Evolutionary conservation across 2,888 invertebrate genomes (phyloP).

Genomic region (Oxyscelio sp.): DNA sequence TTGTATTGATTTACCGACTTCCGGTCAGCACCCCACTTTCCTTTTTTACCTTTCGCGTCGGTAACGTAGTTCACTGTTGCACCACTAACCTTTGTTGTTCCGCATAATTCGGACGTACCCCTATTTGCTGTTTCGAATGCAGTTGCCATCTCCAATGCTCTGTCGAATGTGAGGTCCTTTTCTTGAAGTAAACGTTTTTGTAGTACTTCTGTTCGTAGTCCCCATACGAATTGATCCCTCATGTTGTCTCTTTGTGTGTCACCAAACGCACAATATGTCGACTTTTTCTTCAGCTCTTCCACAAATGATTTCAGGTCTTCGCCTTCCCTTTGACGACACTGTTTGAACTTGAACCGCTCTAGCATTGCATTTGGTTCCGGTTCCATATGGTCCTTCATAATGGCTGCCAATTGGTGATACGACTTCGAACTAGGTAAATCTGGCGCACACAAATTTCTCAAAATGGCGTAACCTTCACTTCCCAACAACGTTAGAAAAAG

Average conservation of each 20-base stretch:
- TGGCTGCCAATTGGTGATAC: slow-evolving; percentile 59
- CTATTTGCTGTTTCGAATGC: slow-evolving; percentile 26
- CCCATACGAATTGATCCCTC: slow-evolving; percentile 40
- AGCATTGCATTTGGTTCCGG: slow-evolving; percentile 44
- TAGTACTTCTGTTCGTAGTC: not conserved
- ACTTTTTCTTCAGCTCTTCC: slow-evolving; percentile 80
- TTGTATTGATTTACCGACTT: no score
- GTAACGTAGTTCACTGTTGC: slow-evolving; percentile 18
- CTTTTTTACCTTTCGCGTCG: not conserved
- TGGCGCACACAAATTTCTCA: slow-evolving; percentile 75
- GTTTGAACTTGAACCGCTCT: slow-evolving; percentile 65
- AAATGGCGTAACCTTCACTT: no score
- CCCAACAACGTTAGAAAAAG: no score
- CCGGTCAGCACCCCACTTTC: not conserved
- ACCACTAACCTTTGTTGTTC: not conserved
- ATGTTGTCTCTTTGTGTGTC: slow-evolving; percentile 18
- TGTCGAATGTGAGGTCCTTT: slow-evolving; percentile 6
- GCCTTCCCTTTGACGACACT: slow-evolving; percentile 76
- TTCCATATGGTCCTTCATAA: slow-evolving; percentile 52
- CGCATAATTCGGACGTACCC: slow-evolving; percentile 33
- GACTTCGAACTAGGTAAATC: slow-evolving; percentile 57
- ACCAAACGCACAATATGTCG: slow-evolving; percentile 67
- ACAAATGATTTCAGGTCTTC: slow-evolving; percentile 71
- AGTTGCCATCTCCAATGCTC: slow-evolving; percentile 21
- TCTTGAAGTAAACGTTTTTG: slow-evolving; percentile 18